These are phyloP conservation scores for Doris montereyensis DNA, from an alignment of 2,888 invertebrate species.

Conservation along the genomic window DNA sequence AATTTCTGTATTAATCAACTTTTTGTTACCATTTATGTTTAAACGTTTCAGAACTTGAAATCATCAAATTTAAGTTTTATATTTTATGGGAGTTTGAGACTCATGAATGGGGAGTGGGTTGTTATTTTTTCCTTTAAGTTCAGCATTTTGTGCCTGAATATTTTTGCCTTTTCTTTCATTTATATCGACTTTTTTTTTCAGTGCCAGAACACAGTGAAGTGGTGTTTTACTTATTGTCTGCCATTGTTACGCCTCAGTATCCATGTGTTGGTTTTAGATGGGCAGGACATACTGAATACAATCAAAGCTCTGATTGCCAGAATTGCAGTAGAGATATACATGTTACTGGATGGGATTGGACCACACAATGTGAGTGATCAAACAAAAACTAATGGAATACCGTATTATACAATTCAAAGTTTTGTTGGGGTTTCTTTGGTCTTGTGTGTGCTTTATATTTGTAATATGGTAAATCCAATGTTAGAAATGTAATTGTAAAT, in stretches of 20 bases:
- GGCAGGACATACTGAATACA: background rate
- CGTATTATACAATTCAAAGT: too few relatives aligned
- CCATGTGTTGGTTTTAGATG: background rate
- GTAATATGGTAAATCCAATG: too few relatives aligned
- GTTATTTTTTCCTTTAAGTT: too few relatives aligned
- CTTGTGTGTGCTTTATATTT: too few relatives aligned
- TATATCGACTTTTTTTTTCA: background rate
- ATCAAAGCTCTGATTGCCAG: conserved; percentile 32
- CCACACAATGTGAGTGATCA: conserved; percentile 29
- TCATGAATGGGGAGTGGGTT: too few relatives aligned
- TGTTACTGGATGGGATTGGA: conserved; percentile 24
- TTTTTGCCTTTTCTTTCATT: background rate
- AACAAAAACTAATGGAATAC: too few relatives aligned
- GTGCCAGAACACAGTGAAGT: conserved; percentile 32
- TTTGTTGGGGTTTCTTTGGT: too few relatives aligned
- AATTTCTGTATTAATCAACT: too few relatives aligned
- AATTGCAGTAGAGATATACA: conserved; percentile 29
- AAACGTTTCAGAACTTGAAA: background rate
- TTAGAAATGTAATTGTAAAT: too few relatives aligned
- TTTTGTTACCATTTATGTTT: background rate
- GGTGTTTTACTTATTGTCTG: conserved; percentile 20
- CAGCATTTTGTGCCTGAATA: too few relatives aligned
- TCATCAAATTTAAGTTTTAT: background rate
- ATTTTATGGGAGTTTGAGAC: too few relatives aligned
- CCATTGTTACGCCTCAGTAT: conserved; percentile 21